Base-by-base conservation (phyloP, 2,113 vertebrate species). In the Percopsis transmontana region DNA sequence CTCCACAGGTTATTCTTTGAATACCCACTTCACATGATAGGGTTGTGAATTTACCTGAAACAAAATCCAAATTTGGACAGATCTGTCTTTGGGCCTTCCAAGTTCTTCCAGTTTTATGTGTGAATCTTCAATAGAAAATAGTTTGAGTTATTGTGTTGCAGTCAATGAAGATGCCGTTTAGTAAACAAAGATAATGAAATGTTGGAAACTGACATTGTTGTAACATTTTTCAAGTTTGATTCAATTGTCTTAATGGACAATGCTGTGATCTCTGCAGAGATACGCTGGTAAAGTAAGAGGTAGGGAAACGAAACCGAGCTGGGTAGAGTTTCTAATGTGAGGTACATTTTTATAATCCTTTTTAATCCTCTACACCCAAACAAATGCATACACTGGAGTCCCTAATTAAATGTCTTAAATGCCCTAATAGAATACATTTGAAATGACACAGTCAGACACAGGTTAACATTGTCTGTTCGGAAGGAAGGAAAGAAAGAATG, bases 221-320 rank as follows among this genome's bases (percentile, higher is more conserved):
- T 84, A 57, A 67, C 66, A 7, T 79, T 40, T 76, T 40, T 84
- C 53, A 84, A 73, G 80, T 84, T 75, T 67, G 78, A 80, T 83
- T 81, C 60, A 82, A 60, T 68, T 81, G 74, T 71, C 62, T 63
- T 68, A 57, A 59, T 40, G 48, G 72, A 82, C 76, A 68, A 85
- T 64, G 80, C 71, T 71, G 60, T 72, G 27, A 59, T 86, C 83
- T 84, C 69, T 58, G 52, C 27, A 33, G 77, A 83, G 76, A 82
- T 70, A 27, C 58, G 58, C 12, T 24, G 72, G 87, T 83, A n/a
- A n/a, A n/a, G n/a, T n/a, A 81, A 85, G 72, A 81, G 83, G 80
- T 85, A 73, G 3, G 24, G 79, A 85, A 88, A 88, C 64, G 52
- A 47, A 78, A 83, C 39, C 78, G 40, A 61, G 16, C 20, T 51